Conservation (phyloP, 2,888 invertebrate genomes). For the Yponomeuta sedellus region DNA sequence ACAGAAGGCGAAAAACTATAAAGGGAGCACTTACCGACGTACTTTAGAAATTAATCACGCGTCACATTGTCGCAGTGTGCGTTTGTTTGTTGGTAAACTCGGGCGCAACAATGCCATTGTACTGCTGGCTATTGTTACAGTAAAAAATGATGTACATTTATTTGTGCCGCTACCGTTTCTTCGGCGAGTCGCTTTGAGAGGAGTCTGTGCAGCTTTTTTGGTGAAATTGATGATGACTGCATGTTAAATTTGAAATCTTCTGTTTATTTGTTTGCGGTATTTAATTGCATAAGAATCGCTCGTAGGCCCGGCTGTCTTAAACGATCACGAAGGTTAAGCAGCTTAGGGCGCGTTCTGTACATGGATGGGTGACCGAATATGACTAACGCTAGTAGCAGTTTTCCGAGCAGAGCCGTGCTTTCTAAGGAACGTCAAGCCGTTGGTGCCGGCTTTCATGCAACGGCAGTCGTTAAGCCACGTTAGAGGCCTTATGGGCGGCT, state of each 20-base stretch:
- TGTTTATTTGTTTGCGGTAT: not conserved
- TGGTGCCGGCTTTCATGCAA: too few species aligned
- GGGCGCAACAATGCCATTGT: slow-evolving; percentile 46
- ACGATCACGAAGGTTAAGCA: too few species aligned
- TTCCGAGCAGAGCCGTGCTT: too few species aligned
- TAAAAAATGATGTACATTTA: slow-evolving; percentile 26
- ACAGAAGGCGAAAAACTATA: slow-evolving; percentile 24
- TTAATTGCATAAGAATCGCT: too few species aligned
- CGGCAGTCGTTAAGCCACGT: too few species aligned
- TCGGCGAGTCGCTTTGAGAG: slow-evolving; percentile 42
- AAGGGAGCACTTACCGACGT: slow-evolving; percentile 46
- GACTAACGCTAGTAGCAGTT: too few species aligned
- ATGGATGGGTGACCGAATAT: too few species aligned
- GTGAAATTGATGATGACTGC: slow-evolving; percentile 43
- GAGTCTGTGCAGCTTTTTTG: slow-evolving; percentile 23
- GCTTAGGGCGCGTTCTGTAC: too few species aligned
- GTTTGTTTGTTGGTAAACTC: slow-evolving; percentile 65
- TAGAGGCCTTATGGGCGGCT: too few species aligned
- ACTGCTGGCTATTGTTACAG: slow-evolving; percentile 17
- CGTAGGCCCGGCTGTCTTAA: too few species aligned
- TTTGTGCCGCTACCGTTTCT: not conserved
- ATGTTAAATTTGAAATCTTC: slow-evolving; percentile 43
- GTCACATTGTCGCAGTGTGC: slow-evolving; percentile 43
- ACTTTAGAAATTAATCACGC: slow-evolving; percentile 68
- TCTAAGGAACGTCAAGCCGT: too few species aligned